Evolutionary conservation across 1,140 invertebrate genomes (phyloP), one percentile per base, ranked within the genome.

Genomic region (Ridgeia piscesae): DNA sequence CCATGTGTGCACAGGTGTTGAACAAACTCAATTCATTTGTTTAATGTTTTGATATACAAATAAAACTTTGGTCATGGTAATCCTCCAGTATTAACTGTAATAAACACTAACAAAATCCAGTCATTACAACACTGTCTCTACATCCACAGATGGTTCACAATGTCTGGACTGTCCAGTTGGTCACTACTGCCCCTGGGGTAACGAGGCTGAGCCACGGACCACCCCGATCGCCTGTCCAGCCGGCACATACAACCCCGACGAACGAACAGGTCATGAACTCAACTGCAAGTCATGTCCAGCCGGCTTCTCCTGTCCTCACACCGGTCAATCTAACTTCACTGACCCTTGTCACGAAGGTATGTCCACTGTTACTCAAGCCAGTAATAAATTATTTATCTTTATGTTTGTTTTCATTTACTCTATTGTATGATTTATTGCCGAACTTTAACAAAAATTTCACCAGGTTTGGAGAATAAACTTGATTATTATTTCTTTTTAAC

Each of bases 211-310:
- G 34, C 94, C 95, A 6, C 94, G 93, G 0, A 94, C 93, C 1
- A 93, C 94, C 14, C 95, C 95, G 0, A 93, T 94, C 8, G 94
- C 94, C 31, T 95, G 90, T 88, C 91, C 93, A 0, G 92, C 94
- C 21, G 95, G 95, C 2, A 95, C 94, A 6, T 95, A 95, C 92
- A 95, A 95, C 92, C 95, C 95, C 0, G 92, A 94, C 35, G 58
- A 91, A 11, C 92, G 92, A n/a, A 93, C 94, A 34, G 95, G 94
- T n/a, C 94, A 94, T 89, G 93, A 94, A 31, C 94, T 95, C 77
- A 95, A 95, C 94, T 95, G 95, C 93, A 92, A 93, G 31, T 35
- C 93, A 89, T 95, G 95, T 91, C 88, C 92, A 27, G 42, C 93
- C 21, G 94, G 95, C 27, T 94, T 93, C 89, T 94, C 94, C n/a